These are phyloP conservation scores for Heliconius hortense DNA, from an alignment of 2,888 invertebrate species.

Conservation along the genomic window DNA sequence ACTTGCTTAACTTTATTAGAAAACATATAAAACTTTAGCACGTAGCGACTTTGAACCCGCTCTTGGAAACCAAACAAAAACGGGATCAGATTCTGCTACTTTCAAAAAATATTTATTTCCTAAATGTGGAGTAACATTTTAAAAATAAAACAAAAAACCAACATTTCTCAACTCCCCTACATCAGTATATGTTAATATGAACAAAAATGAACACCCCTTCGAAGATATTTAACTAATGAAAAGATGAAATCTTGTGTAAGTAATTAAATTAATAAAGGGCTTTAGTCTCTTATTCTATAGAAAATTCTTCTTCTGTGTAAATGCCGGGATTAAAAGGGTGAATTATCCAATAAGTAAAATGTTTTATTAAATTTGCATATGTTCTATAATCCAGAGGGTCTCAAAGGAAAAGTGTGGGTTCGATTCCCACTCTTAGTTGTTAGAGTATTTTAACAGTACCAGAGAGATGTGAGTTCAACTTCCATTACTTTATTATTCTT, in stretches of 20 bases:
- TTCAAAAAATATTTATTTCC: not conserved
- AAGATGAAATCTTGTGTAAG: slow-evolving; percentile 18
- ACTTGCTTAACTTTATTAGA: too few relatives aligned
- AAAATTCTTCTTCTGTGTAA: slow-evolving; percentile 11
- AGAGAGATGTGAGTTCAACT: not conserved
- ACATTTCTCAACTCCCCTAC: not conserved
- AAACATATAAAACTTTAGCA: too few relatives aligned
- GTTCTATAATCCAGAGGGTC: not conserved
- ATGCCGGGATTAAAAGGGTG: slow-evolving; percentile 11
- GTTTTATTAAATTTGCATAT: slow-evolving; percentile 11
- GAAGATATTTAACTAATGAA: slow-evolving; percentile 18
- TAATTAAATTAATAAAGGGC: slow-evolving; percentile 22
- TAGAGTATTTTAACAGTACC: not conserved
- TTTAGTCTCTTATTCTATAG: not conserved
- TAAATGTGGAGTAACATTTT: not conserved
- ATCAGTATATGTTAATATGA: not conserved
- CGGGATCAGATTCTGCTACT: too few relatives aligned
- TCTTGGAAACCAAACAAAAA: too few relatives aligned
- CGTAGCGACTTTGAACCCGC: too few relatives aligned
- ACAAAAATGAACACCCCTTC: slow-evolving; percentile 14
- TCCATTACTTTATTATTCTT: too few relatives aligned
- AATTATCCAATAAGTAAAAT: slow-evolving; percentile 4
- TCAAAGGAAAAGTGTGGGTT: not conserved
- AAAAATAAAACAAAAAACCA: not conserved
- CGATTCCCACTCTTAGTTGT: not conserved